Evolutionary conservation across 2,113 vertebrate species (phyloP).

Genomic region (Coracopsis vasa): DNA sequence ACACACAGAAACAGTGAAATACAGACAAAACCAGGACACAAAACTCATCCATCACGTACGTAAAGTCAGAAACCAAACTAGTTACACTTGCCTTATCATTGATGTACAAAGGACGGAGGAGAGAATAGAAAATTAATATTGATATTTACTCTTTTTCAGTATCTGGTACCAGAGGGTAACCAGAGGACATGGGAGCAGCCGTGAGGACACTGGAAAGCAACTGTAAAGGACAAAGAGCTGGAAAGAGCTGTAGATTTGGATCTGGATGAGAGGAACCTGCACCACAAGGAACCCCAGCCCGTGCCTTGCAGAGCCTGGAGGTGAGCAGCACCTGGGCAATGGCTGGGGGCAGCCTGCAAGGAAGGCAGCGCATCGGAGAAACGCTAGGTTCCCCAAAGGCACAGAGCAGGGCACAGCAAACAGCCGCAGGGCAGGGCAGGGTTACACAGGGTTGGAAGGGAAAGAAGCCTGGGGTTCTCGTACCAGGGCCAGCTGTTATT

Average conservation of each 20-base stretch:
- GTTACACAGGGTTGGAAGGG: accelerated
- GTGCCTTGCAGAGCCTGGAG: neutral
- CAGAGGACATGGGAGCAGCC: neutral
- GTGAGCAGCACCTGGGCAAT: accelerated
- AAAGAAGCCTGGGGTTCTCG: neutral
- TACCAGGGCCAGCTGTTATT: neutral
- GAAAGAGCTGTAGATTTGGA: neutral
- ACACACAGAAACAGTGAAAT: neutral
- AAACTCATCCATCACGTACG: neutral
- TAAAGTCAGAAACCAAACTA: neutral
- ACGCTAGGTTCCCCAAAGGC: neutral
- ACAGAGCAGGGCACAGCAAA: neutral
- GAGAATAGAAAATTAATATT: neutral
- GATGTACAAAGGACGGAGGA: neutral
- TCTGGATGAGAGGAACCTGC: neutral
- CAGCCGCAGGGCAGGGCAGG: neutral
- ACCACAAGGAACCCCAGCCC: neutral
- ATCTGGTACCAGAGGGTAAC: neutral
- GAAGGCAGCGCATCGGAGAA: accelerated
- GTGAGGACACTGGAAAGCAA: neutral
- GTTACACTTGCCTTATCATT: neutral
- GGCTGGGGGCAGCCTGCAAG: accelerated
- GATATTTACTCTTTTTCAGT: neutral
- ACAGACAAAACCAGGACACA: neutral
- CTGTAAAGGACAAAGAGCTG: accelerated